Evolutionary conservation across 2,888 invertebrate genomes (phyloP).

Genomic region (Cerastis rubricosa): DNA sequence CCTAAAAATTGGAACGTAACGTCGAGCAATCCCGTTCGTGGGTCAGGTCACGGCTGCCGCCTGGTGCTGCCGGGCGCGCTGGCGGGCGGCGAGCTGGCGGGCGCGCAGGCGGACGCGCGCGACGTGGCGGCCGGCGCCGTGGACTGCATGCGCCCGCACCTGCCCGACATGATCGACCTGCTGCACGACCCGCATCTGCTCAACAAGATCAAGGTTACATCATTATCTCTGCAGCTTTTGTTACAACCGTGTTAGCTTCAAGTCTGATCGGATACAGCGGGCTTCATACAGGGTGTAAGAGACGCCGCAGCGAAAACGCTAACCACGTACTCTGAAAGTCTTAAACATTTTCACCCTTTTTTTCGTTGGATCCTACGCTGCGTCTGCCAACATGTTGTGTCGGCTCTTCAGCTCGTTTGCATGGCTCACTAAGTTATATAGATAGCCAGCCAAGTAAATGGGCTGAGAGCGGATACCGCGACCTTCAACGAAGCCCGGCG

Average conservation of each 20-base stretch:
- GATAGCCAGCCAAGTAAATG: slow-evolving; percentile 1
- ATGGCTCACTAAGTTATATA: not conserved
- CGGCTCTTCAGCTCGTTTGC: not conserved
- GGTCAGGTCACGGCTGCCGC: slow-evolving; percentile 85
- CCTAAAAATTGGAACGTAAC: too few species aligned
- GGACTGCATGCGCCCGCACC: slow-evolving; percentile 98
- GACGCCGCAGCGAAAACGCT: too few species aligned
- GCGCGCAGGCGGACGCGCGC: slow-evolving; percentile 77
- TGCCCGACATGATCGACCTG: slow-evolving; percentile 98
- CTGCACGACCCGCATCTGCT: slow-evolving; percentile 98
- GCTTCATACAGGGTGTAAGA: too few species aligned
- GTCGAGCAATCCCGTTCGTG: too few species aligned
- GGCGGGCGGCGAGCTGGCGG: slow-evolving; percentile 65
- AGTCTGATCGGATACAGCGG: not conserved
- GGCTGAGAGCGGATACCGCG: not conserved
- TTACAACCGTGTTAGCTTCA: not conserved
- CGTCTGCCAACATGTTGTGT: not conserved
- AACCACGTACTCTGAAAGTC: too few species aligned
- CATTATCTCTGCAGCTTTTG: not conserved
- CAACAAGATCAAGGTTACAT: slow-evolving; percentile 97
- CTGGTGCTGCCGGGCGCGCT: slow-evolving; percentile 93
- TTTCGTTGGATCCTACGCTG: not conserved
- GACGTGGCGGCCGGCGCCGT: slow-evolving; percentile 96
- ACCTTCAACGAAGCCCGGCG: not conserved
- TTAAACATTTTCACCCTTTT: too few species aligned